Conservation (phyloP, 2,888 invertebrate genomes). For the Chironomus riparius region DNA sequence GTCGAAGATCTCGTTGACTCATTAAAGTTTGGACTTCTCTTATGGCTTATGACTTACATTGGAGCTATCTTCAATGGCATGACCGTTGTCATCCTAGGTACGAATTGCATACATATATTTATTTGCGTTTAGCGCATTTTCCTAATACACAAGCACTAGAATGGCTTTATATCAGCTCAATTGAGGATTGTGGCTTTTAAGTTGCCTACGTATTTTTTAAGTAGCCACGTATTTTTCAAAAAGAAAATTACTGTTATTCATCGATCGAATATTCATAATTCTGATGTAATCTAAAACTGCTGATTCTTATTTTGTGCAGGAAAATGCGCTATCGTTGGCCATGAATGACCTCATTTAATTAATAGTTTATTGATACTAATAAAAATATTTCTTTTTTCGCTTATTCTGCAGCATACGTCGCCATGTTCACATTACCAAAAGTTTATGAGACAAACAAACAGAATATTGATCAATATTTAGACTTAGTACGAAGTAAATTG, state of each 20-base stretch:
- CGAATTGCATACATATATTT: too few relatives aligned
- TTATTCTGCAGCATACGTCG: conserved; percentile 69
- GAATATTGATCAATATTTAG: conserved; percentile 85
- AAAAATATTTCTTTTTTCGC: conserved; percentile 25
- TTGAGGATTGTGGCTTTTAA: too few relatives aligned
- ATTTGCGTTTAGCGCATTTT: background rate
- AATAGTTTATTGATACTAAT: conserved; percentile 20
- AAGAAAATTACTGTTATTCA: too few relatives aligned
- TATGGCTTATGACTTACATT: conserved; percentile 95
- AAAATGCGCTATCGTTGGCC: too few relatives aligned
- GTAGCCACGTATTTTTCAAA: background rate
- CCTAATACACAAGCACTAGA: background rate
- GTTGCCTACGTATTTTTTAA: too few relatives aligned
- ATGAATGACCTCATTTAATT: background rate
- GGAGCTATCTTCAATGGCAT: conserved; percentile 99
- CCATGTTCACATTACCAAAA: conserved; percentile 91
- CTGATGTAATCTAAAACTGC: too few relatives aligned
- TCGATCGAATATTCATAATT: too few relatives aligned
- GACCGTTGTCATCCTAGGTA: conserved; percentile 93
- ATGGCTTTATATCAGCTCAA: too few relatives aligned
- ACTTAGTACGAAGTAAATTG: conserved; percentile 77
- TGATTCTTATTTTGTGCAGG: too few relatives aligned
- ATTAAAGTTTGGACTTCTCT: conserved; percentile 85
- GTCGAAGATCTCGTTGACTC: conserved; percentile 96
- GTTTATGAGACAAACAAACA: conserved; percentile 91